Evolutionary conservation across 2,113 vertebrate genomes (phyloP).

Genomic region (Toxotes jaculatrix): DNA sequence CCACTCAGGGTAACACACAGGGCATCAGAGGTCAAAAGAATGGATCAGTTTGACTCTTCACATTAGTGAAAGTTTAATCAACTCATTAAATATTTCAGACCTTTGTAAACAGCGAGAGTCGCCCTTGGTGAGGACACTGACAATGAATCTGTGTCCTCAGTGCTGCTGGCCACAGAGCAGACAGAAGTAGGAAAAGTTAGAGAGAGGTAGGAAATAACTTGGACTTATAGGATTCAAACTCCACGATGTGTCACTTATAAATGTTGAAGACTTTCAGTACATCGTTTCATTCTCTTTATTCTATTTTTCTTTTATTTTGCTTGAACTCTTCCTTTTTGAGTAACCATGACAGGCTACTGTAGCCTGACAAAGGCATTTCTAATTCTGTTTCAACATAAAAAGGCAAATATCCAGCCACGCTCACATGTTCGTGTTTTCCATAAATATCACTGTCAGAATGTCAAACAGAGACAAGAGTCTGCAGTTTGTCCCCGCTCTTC

Average conservation of each 20-base stretch:
- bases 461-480: conserved; percentile 58
- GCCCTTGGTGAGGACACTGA: conserved; percentile 6
- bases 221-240: too few species aligned
- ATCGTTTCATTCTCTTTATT: neutral
- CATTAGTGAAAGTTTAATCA: conserved; percentile 18
- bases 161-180: neutral
- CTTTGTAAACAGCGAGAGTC: conserved; percentile 17
- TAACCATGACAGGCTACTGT: conserved; percentile 18
- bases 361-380: conserved; percentile 58
- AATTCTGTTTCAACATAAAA: conserved; percentile 51
- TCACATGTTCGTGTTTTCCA: conserved; percentile 37
- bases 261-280: neutral
- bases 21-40: conserved; percentile 24
- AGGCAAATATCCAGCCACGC: conserved; percentile 36
- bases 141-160: neutral
- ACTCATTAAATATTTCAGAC: conserved; percentile 17
- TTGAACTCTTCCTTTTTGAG: conserved; percentile 9
- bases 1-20: conserved; percentile 36
- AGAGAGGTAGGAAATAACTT: neutral
- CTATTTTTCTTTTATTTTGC: neutral
- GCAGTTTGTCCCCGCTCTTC: conserved; percentile 25
- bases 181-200: neutral
- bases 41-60: conserved; percentile 39
- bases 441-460: conserved; percentile 44
- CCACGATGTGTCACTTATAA: neutral